Base-by-base conservation (phyloP, 2,888 invertebrate species). In the Crocallis elinguaria region DNA sequence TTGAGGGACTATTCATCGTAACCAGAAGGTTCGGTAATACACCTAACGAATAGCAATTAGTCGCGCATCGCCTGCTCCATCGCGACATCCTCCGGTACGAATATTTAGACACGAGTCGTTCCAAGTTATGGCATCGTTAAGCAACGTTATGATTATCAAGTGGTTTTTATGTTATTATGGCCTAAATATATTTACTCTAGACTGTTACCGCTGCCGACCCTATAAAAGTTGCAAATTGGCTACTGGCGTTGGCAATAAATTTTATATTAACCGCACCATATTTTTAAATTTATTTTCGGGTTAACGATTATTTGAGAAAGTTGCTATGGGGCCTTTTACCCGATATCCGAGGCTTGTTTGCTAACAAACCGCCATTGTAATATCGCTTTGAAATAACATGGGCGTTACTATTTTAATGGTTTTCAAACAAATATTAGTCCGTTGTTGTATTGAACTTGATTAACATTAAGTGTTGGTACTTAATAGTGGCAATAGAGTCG, bases 1-100 rank as follows among this genome's bases (percentile, higher is more conserved):
- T 84, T 83, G 79, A 67, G 67, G 74, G 71, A 68, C 77, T 73
- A 79, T 85, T 84, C 77, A 80, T 73, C 59, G 75, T 69, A 73
- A 72, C 66, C 62, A 66, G 66, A 60, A 57, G 64, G 62, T 63
- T 51, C 64, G 61, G 57, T 63, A 65, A 71, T 69, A 75, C 69
- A 68, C 65, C 55, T 51, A 61, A 65, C 61, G 77, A 73, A 78
- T 79, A 73, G 67, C 68, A 76, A 83, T 79, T 73, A 76, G 71
- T 69, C 68, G 64, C 68, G 72, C 69, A 69, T 62, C 56, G 36
- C 32, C 11, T 23, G 46, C 50, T 48, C 38, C 12, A 5, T 37
- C 27, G 16, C 14, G 35, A 43, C 27, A 42, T 30, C 25, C 21
- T 27, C 21, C 41, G 32, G 7, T n/a, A 12, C 42, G 30, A 46